Conservation (phyloP, 1,140 invertebrate species). For the Aporrectodea caliginosa region DNA sequence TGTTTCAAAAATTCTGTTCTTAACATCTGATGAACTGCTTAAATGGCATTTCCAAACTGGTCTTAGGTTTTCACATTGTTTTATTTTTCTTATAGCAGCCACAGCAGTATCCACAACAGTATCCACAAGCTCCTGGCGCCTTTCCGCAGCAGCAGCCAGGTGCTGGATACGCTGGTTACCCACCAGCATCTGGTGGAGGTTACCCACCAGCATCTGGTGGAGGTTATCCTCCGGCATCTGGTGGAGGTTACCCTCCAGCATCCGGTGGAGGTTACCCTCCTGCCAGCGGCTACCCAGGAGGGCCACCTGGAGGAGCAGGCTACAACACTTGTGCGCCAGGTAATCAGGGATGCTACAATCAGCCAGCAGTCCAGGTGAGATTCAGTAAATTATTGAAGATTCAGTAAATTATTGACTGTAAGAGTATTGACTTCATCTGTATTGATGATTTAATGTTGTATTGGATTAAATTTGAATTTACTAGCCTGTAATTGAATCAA, state of each 20-base stretch:
- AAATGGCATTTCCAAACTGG: no score
- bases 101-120: background rate
- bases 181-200: background rate
- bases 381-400: no score
- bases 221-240: background rate
- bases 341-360: background rate
- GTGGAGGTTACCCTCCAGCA: slow-evolving; percentile 4
- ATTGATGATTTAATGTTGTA: no score
- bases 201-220: slow-evolving; percentile 10
- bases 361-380: background rate
- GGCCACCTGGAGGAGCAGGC: background rate
- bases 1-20: no score
- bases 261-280: background rate
- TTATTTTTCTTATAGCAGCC: background rate
- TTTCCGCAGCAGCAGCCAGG: slow-evolving; percentile 11
- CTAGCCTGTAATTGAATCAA: no score
- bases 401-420: no score
- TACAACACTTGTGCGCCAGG: background rate
- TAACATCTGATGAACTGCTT: no score
- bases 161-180: background rate
- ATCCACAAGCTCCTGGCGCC: background rate
- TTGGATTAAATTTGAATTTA: no score
- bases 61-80: background rate
- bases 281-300: no score
- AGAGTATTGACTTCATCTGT: no score